phyloP scores from a whole-genome alignment of 2,113 vertebrate species.

The Callionymus lyra region DNA sequence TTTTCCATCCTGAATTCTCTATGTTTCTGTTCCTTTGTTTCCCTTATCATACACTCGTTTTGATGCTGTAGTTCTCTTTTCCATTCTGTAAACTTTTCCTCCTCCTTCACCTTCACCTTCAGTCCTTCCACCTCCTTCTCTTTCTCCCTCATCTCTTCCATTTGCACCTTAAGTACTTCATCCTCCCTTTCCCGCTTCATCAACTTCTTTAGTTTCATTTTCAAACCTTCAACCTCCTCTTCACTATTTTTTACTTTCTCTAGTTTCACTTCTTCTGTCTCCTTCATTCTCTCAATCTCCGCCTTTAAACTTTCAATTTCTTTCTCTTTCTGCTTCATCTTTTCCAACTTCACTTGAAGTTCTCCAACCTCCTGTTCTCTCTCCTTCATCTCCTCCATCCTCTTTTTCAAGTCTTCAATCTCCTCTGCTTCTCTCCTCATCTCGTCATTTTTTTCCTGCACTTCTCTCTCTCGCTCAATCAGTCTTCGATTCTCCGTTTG shows the following conservation, averaged over 20 bases:
- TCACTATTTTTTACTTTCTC: conserved; percentile 13
- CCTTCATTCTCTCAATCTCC: too few relatives aligned
- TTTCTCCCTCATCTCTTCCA: conserved; percentile 11
- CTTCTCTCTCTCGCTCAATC: conserved; percentile 20
- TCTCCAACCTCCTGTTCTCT: neutral
- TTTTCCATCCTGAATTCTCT: conserved; percentile 11
- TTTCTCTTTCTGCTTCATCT: conserved; percentile 10
- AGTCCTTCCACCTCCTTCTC: conserved; percentile 5
- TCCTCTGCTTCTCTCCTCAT: conserved; percentile 28
- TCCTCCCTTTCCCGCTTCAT: conserved; percentile 10
- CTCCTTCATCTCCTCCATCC: too few relatives aligned
- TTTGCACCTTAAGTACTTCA: conserved; percentile 15
- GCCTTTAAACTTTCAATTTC: conserved; percentile 1
- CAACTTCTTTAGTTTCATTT: conserved; percentile 22
- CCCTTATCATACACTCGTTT: conserved; percentile 7
- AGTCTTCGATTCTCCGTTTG: conserved; percentile 3
- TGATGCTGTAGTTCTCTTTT: conserved; percentile 8
- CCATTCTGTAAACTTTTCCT: conserved; percentile 15
- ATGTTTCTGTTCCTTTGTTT: conserved; percentile 4
- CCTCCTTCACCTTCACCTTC: too few relatives aligned
- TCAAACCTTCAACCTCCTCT: conserved; percentile 16
- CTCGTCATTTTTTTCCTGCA: conserved; percentile 32
- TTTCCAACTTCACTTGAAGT: conserved; percentile 17
- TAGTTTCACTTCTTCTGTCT: conserved; percentile 14
- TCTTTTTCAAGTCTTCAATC: conserved; percentile 10